These are phyloP conservation scores for Leptinotarsa lineolata DNA, from an alignment of 1,140 invertebrate genomes.

Conservation along the genomic window DNA sequence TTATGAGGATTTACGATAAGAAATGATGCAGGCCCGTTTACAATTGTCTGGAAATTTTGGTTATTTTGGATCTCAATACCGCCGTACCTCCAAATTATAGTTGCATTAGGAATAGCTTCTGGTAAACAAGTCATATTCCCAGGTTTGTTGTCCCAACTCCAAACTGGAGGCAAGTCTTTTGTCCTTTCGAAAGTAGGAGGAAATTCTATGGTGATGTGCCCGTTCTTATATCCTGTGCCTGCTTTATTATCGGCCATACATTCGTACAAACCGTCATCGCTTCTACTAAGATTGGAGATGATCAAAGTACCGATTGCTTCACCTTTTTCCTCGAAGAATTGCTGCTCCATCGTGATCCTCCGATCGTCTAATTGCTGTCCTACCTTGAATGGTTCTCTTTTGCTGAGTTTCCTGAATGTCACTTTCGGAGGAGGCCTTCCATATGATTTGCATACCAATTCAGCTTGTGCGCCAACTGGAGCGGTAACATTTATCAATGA, in stretches of 20 bases:
- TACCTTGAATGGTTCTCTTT: constrained; percentile 61
- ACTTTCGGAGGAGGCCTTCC: constrained; percentile 79
- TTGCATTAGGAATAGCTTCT: constrained; percentile 89
- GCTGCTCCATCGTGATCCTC: constrained; percentile 17
- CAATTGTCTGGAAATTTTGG: constrained; percentile 65
- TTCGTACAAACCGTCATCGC: constrained; percentile 87
- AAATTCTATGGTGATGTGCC: constrained; percentile 84
- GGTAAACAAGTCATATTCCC: constrained; percentile 89
- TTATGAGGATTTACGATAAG: constrained; percentile 67
- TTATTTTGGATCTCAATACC: constrained; percentile 57
- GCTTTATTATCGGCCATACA: constrained; percentile 82
- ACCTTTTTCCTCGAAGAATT: constrained; percentile 42
- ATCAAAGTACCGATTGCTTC: constrained; percentile 68
- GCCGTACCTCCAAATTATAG: constrained; percentile 77
- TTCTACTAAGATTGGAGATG: constrained; percentile 65
- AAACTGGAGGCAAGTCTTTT: constrained; percentile 68
- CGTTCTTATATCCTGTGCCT: constrained; percentile 73
- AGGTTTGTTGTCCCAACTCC: constrained; percentile 78
- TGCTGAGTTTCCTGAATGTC: constrained; percentile 70
- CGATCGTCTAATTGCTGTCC: constrained; percentile 60
- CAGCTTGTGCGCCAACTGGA: constrained; percentile 65
- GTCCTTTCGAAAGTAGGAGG: constrained; percentile 78
- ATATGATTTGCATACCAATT: constrained; percentile 73
- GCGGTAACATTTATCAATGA: constrained; percentile 76
- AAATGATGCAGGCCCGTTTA: constrained; percentile 70